phyloP scores from a whole-genome alignment of 2,888 invertebrate genomes.

The Teleogryllus oceanicus region DNA sequence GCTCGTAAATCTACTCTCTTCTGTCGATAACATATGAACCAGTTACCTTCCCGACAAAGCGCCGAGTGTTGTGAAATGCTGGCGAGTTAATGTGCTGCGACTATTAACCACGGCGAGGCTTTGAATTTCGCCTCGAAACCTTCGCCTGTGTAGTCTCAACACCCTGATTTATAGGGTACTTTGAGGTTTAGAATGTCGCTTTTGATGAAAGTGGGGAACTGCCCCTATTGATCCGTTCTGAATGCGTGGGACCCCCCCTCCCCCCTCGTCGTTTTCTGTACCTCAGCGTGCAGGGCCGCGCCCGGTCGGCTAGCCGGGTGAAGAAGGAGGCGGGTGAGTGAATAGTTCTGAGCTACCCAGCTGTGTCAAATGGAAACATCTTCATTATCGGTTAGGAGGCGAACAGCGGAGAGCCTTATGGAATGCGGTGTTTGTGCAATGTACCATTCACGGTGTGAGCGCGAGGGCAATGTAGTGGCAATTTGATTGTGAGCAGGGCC shows the following conservation, averaged over 20 bases:
- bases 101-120: background rate
- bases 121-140: conserved; percentile 2
- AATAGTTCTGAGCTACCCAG: background rate
- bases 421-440: conserved; percentile 8
- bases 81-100: background rate
- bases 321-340: background rate
- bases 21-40: conserved; percentile 6
- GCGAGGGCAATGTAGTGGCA: conserved; percentile 11
- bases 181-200: conserved; percentile 11
- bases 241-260: background rate
- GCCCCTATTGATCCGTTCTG: conserved; percentile 6
- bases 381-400: conserved; percentile 30
- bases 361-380: conserved; percentile 35
- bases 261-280: background rate
- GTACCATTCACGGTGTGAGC: background rate
- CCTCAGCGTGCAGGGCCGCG: background rate
- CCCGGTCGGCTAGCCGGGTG: background rate
- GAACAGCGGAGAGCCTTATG: conserved; percentile 2
- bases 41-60: background rate
- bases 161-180: background rate
- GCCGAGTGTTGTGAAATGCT: background rate
- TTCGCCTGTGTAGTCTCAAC: background rate
- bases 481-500: background rate
- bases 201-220: conserved; percentile 4
- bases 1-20: background rate